These are phyloP conservation scores for Crossocerus cetratus DNA, from an alignment of 2,888 invertebrate species.

Conservation along the genomic window DNA sequence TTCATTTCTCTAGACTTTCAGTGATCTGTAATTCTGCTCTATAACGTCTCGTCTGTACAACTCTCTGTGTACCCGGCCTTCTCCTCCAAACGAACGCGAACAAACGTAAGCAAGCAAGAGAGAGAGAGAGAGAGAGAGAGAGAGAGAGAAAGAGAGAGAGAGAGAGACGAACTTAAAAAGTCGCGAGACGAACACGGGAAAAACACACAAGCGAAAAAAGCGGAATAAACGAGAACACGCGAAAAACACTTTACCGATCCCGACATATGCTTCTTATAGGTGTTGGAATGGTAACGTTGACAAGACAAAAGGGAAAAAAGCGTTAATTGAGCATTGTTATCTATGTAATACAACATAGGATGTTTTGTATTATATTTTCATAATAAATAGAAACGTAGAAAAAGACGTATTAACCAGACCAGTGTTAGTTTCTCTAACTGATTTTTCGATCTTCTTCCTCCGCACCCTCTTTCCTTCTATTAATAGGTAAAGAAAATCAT, in stretches of 20 bases:
- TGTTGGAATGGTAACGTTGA: constrained; percentile 73
- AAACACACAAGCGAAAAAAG: constrained; percentile 14
- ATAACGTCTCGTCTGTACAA: constrained; percentile 63
- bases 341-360: constrained; percentile 78
- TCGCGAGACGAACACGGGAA: too few relatives aligned
- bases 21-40: constrained; percentile 63
- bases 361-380: constrained; percentile 79
- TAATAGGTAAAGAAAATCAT: too few relatives aligned
- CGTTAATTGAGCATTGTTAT: constrained; percentile 77
- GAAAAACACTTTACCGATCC: constrained; percentile 62
- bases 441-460: too few relatives aligned
- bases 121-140: constrained; percentile 33
- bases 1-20: constrained; percentile 51
- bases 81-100: constrained; percentile 59
- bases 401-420: constrained; percentile 73
- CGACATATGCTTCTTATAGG: constrained; percentile 71
- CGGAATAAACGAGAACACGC: constrained; percentile 52
- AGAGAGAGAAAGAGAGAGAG: constrained; percentile 31
- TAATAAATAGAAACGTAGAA: constrained; percentile 79
- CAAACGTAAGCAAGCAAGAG: constrained; percentile 40
- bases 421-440: constrained; percentile 46
- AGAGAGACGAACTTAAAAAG: constrained; percentile 20
- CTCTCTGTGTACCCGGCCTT: constrained; percentile 69
- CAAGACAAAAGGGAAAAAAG: constrained; percentile 69
- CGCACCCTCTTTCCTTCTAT: too few relatives aligned